A percentile compares a stretch with the other conserved stretches of the same genome.
Evolutionary conservation across 2,113 vertebrate species (phyloP).

Genomic region (Oreochromis tanganicae): DNA sequence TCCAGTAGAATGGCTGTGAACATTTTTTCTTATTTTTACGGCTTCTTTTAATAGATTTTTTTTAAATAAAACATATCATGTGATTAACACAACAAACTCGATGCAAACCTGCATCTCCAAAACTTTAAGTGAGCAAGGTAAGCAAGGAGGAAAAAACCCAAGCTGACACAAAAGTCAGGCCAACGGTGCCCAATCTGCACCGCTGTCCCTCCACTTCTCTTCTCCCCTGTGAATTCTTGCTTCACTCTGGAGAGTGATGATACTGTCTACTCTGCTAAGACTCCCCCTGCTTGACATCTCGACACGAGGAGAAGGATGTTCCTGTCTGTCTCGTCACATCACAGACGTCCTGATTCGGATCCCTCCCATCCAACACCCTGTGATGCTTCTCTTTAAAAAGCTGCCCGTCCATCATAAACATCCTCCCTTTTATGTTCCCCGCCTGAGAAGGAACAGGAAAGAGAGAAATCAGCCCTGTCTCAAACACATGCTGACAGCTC

Average conservation of each 20-base stretch:
- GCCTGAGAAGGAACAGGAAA: slow-evolving; percentile 55
- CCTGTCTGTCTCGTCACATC: slow-evolving; percentile 74
- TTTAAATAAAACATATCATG: neutral
- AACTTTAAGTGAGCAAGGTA: neutral
- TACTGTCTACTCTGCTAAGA: slow-evolving; percentile 66
- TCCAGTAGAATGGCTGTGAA: neutral
- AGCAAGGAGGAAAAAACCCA: neutral
- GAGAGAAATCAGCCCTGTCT: slow-evolving; percentile 60
- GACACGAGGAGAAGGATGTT: slow-evolving; percentile 70
- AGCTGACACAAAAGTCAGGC: slow-evolving; percentile 9
- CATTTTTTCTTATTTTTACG: neutral
- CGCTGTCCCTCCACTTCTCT: slow-evolving; percentile 45
- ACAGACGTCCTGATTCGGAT: slow-evolving; percentile 63
- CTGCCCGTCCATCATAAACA: slow-evolving; percentile 72
- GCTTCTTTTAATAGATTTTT: neutral
- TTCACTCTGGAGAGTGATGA: slow-evolving; percentile 57
- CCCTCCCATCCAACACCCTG: slow-evolving; percentile 64
- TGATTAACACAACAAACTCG: neutral
- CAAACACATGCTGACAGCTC: slow-evolving; percentile 64
- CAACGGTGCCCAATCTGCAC: slow-evolving; percentile 10
- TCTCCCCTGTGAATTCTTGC: slow-evolving; percentile 32
- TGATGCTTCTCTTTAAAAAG: slow-evolving; percentile 70
- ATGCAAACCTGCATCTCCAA: neutral
- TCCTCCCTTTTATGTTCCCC: slow-evolving; percentile 67
- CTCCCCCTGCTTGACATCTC: slow-evolving; percentile 63